Base-by-base conservation (phyloP, 2,113 vertebrate species). In the Gallinago jamesoni region DNA sequence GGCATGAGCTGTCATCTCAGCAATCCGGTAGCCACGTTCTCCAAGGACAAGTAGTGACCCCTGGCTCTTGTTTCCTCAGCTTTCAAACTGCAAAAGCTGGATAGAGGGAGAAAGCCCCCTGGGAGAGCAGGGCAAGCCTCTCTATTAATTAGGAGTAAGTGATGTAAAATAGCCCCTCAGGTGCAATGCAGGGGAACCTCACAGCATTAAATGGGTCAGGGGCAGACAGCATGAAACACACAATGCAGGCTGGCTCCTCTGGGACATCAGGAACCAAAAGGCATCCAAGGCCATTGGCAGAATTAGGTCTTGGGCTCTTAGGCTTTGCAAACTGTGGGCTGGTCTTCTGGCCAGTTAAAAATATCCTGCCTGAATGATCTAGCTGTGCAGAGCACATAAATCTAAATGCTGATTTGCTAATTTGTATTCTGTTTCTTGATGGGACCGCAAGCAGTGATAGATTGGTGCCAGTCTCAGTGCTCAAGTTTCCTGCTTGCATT, bases 91-190 rank as follows among this genome's bases (percentile, higher is more conserved):
- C 66, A 87, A 33, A 73, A 62, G 79, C 60, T 63, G 69, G 50
- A 70, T 6, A 21, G 90, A 87, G 50, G 78, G 45, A 76, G 89
- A 83, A 80, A 91, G 79, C 31, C 94, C 74, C 76, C 82, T 52
- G 75, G 80, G 94, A 91, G 6, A 4, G 57, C 55, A 95, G 79
- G 94, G 84, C 78, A 91, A 87, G 72, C 85, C 83, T 93, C 55
- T 82, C 90, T 93, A 96, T 96, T 96, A 96, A 96, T 96, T 95
- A 97, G 35, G 56, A 90, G 90, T 93, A 88, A 96, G 79, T 77
- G 92, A 95, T 94, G 88, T 80, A 89, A 94, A 96, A 86, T 31
- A 92, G 93, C 90, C 96, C 96, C 92, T 77, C 63, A 90, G 85
- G 96, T 93, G 83, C 96, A 90, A 92, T 37, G 87, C 75, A 93